Conservation (phyloP, 2,888 invertebrate genomes). For the Drosophila tanythrix region DNA sequence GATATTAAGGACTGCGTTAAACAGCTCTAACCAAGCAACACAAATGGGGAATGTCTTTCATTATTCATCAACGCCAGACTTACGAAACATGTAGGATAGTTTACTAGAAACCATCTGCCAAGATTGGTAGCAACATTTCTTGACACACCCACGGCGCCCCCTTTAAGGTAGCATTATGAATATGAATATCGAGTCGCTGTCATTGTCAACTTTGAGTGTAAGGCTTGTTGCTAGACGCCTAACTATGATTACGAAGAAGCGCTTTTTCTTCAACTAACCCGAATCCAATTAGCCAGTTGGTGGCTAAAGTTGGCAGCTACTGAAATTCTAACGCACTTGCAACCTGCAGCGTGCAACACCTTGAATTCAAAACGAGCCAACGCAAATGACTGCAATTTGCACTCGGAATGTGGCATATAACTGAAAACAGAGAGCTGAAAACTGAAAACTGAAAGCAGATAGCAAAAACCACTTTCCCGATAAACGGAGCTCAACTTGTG, state of each 20-base stretch:
- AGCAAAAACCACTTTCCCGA: slow-evolving; percentile 19
- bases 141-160: not conserved
- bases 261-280: slow-evolving; percentile 38
- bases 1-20: too few relatives aligned
- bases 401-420: slow-evolving; percentile 4
- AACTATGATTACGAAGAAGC: not conserved
- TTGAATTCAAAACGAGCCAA: slow-evolving; percentile 19
- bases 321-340: slow-evolving; percentile 63
- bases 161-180: not conserved
- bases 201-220: not conserved
- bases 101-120: not conserved
- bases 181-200: not conserved
- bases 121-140: not conserved
- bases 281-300: slow-evolving; percentile 60
- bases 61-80: too few relatives aligned
- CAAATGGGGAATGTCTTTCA: too few relatives aligned
- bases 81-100: not conserved
- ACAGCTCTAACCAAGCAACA: too few relatives aligned
- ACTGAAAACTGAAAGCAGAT: slow-evolving; percentile 2
- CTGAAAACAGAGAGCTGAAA: not conserved
- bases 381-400: slow-evolving; percentile 47
- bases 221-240: not conserved
- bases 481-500: not conserved
- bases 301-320: slow-evolving; percentile 61
- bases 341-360: slow-evolving; percentile 34